Percentiles rank a stretch among this genome's conserved stretches.
Conservation (phyloP, 2,113 vertebrate genomes). For the Eudyptes chrysolophus region DNA sequence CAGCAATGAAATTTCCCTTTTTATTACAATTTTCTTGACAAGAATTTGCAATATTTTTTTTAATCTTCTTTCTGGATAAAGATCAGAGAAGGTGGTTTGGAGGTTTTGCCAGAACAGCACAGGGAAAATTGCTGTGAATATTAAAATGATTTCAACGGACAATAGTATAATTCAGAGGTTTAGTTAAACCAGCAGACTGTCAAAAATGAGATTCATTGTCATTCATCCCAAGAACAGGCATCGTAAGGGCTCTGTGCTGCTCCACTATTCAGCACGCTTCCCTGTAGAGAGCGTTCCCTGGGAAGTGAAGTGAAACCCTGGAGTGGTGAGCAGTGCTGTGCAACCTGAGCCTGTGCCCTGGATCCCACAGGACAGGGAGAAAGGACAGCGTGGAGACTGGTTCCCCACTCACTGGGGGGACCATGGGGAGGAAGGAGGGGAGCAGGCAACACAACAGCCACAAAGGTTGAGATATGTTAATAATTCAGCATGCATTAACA, state of each 20-base stretch:
- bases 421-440: not conserved
- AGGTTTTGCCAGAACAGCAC: conserved; percentile 28
- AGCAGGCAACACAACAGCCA: not conserved
- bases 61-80: conserved; percentile 29
- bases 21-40: conserved; percentile 16
- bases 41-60: conserved; percentile 12
- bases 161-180: conserved; percentile 47
- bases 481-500: conserved; percentile 74
- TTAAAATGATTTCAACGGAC: conserved; percentile 34
- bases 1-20: not conserved
- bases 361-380: not conserved
- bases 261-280: not conserved
- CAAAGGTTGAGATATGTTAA: conserved; percentile 45
- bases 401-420: not conserved
- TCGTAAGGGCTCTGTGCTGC: not conserved
- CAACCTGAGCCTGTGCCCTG: not conserved
- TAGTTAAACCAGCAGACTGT: conserved; percentile 55
- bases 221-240: conserved; percentile 17
- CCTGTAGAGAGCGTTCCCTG: not conserved
- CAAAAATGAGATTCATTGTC: conserved; percentile 45
- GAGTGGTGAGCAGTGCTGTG: not conserved
- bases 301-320: not conserved
- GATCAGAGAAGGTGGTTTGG: conserved; percentile 21
- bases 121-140: conserved; percentile 33
- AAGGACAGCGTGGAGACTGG: not conserved